Evolutionary conservation across 1,140 invertebrate species (phyloP), one percentile per base, ranked within the genome.

Genomic region (Diabrotica undecimpunctata): DNA sequence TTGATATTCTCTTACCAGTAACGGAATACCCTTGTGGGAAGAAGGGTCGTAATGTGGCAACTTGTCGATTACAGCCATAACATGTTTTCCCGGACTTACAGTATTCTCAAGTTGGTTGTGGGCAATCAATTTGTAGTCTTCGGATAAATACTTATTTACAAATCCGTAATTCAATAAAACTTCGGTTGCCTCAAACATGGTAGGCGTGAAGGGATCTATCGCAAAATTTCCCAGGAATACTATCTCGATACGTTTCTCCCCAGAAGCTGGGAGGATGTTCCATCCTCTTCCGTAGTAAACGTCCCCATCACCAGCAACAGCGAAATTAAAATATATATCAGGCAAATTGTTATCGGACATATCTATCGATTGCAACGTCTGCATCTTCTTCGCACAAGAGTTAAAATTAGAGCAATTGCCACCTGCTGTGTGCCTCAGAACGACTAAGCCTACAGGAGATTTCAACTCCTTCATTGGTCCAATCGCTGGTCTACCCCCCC

Each of bases 251-350:
- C 77, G 78, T 7, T 79, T 72, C 41, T 78, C 72, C 2, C 80
- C 79, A 72, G 85, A 83, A 25, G 82, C 80, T 46, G 86, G 85
- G 25, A 81, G 74, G 1, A 73, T 69, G 61, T 81, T 79, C 86
- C 86, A 90, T 0, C 85, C 87, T 13, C 87, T 77, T 0, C 84
- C 87, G 68, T 84, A 83, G 72, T 88, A 89, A 5, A 87, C 81
- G 5, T 82, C 79, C 0, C 84, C 87, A 67, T 90, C 88, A 53
- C 86, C 87, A 11, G 87, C 88, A 54, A 90, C 82, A 52, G 88
- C 64, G 72, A 91, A 91, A 74, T 85, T 91, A 71, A 87, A 89
- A 25, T 81, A 81, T 71, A 78, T 81, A 64, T 83, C 81, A 5
- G 78, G 72, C 11, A 75, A 69, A 36, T 58, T 61, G 38, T 75